Evolutionary conservation across 2,888 invertebrate genomes (phyloP).

Genomic region (Calliphora vomitoria): DNA sequence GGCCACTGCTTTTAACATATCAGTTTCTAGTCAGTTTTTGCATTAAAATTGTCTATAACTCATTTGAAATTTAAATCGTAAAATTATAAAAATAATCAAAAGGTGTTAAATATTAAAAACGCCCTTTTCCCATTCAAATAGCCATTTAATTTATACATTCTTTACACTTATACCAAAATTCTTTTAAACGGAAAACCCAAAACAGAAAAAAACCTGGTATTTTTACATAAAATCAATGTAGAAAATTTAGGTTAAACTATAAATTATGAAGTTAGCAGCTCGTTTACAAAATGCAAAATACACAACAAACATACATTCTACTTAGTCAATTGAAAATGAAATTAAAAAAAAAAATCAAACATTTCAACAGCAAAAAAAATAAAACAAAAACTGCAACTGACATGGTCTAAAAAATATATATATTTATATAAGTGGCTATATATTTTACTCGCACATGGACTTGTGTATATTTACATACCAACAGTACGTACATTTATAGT

Average conservation of each 20-base stretch:
- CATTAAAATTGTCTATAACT: no score
- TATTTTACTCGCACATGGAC: conserved; percentile 1
- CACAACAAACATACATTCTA: conserved; percentile 25
- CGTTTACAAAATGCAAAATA: conserved; percentile 59
- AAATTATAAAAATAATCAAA: background rate
- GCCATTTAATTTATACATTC: background rate
- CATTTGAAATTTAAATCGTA: no score
- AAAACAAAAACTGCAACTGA: conserved; percentile 35
- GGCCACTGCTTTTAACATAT: no score
- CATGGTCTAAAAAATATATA: conserved; percentile 47
- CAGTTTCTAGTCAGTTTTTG: no score
- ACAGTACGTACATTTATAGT: background rate
- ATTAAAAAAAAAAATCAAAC: background rate
- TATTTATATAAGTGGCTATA: conserved; percentile 20
- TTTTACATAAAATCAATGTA: conserved; percentile 46
- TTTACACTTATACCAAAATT: background rate
- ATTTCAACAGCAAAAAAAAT: conserved; percentile 33
- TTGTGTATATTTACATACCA: background rate
- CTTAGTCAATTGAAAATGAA: conserved; percentile 39
- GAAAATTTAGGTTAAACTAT: conserved; percentile 70
- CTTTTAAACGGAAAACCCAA: conserved; percentile 23
- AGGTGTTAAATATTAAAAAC: conserved; percentile 11
- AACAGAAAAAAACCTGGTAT: conserved; percentile 5
- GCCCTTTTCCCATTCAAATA: background rate
- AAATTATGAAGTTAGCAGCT: conserved; percentile 70